Base-by-base conservation (phyloP, 2,113 vertebrate genomes). In the Paramisgurnus dabryanus region DNA sequence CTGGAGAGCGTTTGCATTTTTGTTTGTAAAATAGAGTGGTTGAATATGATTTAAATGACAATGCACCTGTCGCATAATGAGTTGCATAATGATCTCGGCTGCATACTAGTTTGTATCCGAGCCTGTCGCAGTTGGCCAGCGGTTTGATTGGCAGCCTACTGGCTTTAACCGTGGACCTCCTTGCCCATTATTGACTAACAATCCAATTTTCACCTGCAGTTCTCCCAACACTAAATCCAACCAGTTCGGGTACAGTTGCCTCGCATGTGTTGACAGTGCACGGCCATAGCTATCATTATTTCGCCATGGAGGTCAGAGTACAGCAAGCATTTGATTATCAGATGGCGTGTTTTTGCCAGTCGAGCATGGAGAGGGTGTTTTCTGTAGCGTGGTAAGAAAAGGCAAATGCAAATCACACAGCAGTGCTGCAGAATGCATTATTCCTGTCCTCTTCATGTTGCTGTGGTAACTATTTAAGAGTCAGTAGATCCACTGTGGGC, bases 381-480 rank as follows among this genome's bases (percentile, higher is more conserved):
- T 76, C 27, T 34, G 45, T 12, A 6, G 61, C 2, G 15, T 11
- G 60, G 53, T 76, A 45, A 67, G 39, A 80, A 63, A 67, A 81
- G 55, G 41, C 3, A 5, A 40, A 83, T 87, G 82, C 84, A 90
- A 88, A 91, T 91, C 83, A 88, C 87, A 75, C 71, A 50, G 80
- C 83, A 84, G 82, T 66, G 82, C 86, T 84, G 86, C 86, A 79
- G 89, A 91, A 92, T 91, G 85, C 84, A 89, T 91, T 92, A 90
- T 90, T 89, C 87, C 89, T 83, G 77, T 80, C 87, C 87, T 89
- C 90, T 92, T 90, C 85, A 89, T 84, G 93, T 92, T 93, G 91
- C 91, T 92, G 89, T 92, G 91, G 92, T 91, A 93, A 93, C 91
- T 87, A 91, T 89, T 89, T 89, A 90, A 89, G 87, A 92, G 89